phyloP scores from a whole-genome alignment of 2,797 vertebrate species.

The Xerus rutilus region DNA sequence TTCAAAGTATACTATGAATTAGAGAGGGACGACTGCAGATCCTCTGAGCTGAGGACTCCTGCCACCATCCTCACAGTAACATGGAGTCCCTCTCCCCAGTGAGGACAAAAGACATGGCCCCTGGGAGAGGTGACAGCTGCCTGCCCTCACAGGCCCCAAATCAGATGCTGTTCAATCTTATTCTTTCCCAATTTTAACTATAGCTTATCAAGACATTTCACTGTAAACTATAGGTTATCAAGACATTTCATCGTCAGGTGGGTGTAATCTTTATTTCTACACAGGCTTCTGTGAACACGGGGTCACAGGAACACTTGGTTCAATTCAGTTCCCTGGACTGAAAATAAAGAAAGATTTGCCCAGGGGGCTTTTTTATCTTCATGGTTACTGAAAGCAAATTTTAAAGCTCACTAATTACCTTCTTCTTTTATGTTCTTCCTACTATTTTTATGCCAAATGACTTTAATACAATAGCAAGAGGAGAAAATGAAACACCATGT shows the following conservation, averaged over 20 bases:
- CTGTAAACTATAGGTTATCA: background rate
- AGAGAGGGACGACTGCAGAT: background rate
- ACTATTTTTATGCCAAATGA: slow-evolving; percentile 60
- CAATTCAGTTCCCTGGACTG: background rate
- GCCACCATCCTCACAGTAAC: background rate
- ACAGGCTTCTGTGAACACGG: background rate
- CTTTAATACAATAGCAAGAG: slow-evolving; percentile 8
- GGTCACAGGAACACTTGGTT: background rate
- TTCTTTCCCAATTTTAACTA: background rate
- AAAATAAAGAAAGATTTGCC: slow-evolving; percentile 55
- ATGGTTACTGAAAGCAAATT: slow-evolving; percentile 54
- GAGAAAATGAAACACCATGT: slow-evolving; percentile 50
- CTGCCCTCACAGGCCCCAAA: background rate
- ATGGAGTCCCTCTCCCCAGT: background rate
- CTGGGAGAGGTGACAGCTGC: background rate
- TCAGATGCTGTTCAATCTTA: background rate
- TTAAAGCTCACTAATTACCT: slow-evolving; percentile 45
- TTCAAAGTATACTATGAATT: background rate
- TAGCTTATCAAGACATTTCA: slow-evolving; percentile 6
- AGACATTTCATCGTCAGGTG: background rate
- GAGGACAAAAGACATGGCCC: background rate
- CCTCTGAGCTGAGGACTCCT: background rate
- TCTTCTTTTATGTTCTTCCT: slow-evolving; percentile 56
- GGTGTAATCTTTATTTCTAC: slow-evolving; percentile 33
- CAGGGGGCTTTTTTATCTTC: slow-evolving; percentile 1